phyloP scores from a whole-genome alignment of 2,888 invertebrate species.

The Sphecodes monilicornis region DNA sequence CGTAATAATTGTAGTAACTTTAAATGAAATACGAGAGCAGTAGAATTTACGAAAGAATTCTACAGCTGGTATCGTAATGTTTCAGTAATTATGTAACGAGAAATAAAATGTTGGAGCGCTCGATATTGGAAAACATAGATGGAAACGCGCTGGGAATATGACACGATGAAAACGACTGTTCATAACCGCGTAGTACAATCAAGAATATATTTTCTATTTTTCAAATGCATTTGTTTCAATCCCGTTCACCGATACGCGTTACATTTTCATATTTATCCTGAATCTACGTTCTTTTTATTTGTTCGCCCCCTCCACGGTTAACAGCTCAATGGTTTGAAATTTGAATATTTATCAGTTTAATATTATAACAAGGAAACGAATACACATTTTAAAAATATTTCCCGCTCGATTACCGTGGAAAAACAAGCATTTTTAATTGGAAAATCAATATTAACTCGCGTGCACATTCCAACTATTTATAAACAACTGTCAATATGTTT shows the following conservation, averaged over 20 bases:
- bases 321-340: constrained; percentile 26
- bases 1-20: not conserved
- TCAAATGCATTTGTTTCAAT: constrained; percentile 36
- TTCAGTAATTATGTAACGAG: constrained; percentile 11
- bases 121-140: constrained; percentile 25
- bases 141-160: constrained; percentile 13
- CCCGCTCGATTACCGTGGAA: not conserved
- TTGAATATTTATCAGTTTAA: constrained; percentile 41
- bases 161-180: constrained; percentile 28
- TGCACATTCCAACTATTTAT: not conserved
- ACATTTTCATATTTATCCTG: constrained; percentile 47
- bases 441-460: constrained; percentile 9
- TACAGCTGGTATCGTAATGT: not conserved
- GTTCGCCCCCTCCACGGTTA: not conserved
- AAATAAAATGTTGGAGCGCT: constrained; percentile 18
- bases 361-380: constrained; percentile 29
- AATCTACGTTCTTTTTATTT: constrained; percentile 12
- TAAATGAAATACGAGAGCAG: not conserved
- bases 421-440: constrained; percentile 13
- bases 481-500: not conserved
- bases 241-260: constrained; percentile 8
- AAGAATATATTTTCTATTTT: constrained; percentile 52
- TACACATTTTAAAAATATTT: constrained; percentile 19
- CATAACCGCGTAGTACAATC: constrained; percentile 31
- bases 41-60: not conserved